A percentile compares a stretch with the other conserved stretches of the same genome.
Evolutionary conservation across 2,888 invertebrate genomes (phyloP).

Genomic region (Heliothis peltigera): DNA sequence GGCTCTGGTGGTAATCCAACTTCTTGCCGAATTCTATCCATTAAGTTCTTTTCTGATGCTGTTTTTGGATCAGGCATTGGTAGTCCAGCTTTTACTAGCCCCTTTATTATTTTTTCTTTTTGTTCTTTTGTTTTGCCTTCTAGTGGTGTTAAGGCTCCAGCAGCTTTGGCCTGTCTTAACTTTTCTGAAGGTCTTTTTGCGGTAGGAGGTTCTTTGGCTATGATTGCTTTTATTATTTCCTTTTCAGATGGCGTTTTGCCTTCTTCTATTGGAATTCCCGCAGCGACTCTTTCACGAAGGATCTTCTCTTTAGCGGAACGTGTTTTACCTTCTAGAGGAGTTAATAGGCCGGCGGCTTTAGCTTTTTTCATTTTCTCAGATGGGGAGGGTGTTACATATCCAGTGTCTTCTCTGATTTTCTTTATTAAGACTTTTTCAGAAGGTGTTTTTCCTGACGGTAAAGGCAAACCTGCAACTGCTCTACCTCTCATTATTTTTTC

Average conservation of each 20-base stretch:
- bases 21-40: constrained; percentile 62
- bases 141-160: constrained; percentile 62
- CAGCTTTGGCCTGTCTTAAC: constrained; percentile 61
- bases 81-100: constrained; percentile 59
- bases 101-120: constrained; percentile 63
- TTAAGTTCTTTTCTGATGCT: constrained; percentile 63
- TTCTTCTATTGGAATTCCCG: constrained; percentile 52
- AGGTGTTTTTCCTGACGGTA: constrained; percentile 60
- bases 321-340: constrained; percentile 62
- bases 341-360: constrained; percentile 57
- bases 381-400: constrained; percentile 59
- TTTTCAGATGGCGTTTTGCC: constrained; percentile 63
- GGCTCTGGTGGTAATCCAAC: constrained; percentile 65
- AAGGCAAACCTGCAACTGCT: constrained; percentile 51
- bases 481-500: constrained; percentile 66
- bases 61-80: constrained; percentile 68
- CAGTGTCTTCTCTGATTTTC: constrained; percentile 55
- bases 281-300: constrained; percentile 43
- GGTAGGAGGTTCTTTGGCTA: constrained; percentile 17
- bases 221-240: constrained; percentile 37
- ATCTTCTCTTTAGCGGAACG: constrained; percentile 61
- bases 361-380: constrained; percentile 57
- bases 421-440: constrained; percentile 57
- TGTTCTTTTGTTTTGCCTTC: constrained; percentile 61
- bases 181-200: constrained; percentile 53